Base-by-base conservation (phyloP, 2,888 invertebrate species). In the Chelonus formosanus region DNA sequence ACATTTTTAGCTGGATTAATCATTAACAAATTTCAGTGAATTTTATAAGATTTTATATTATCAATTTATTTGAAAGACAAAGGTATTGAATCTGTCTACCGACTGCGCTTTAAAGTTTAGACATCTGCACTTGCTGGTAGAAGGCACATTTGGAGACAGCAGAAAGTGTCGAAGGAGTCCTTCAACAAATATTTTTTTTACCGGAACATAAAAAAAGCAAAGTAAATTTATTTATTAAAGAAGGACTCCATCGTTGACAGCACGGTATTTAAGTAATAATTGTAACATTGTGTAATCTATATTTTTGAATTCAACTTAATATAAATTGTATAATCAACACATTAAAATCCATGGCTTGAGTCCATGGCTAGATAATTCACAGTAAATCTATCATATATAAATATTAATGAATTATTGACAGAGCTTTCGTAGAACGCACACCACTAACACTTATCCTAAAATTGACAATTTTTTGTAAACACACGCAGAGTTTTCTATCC, bases 261-360 rank as follows among this genome's bases (percentile, higher is more conserved):
- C 56, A 67, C 60, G 10, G 59, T 65, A 50, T 65, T 62, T 45
- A 44, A 5, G 52, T 10, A 48, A 48, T 5, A 3, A n/a, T 20
- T 20, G 20, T 20, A 48, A 10, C n/a, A n/a, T 48, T 5, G 20
- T 58, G 8, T 6, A 44, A 47, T 8, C 7, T 58, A 47, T 3
- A 65, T 56, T 4, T 40, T 55, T 20, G 20, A 20, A 20, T 20
- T 20, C 20, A 20, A 35, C 6, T 44, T 44, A 31, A 61, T 61
- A 56, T 62, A 68, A 66, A 65, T 63, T 40, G 65, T 67, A 60
- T 76, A 20, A 20, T 20, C 20, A 20, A 80, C 80, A 80, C 79
- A 78, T 80, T 80, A 81, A 82, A 82, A 82, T 82, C 82, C 81
- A 82, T 82, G 81, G 81, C 81, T 79, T 81, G 81, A 74, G 81